phyloP scores from a whole-genome alignment of 2,888 invertebrate species.

The Carcina quercana region DNA sequence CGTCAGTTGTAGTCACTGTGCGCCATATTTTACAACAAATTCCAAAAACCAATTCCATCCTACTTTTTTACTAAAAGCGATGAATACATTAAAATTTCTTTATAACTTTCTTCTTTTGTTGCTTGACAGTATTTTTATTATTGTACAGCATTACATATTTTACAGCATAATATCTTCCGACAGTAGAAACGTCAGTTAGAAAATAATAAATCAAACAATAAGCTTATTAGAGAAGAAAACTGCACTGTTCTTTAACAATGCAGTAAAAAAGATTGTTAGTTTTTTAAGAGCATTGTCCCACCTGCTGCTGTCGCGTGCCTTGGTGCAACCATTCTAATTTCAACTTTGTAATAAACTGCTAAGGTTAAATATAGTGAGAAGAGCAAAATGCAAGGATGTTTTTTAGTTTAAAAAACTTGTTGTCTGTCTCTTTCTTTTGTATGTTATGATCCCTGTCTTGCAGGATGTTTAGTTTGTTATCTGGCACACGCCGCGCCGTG shows the following conservation, averaged over 20 bases:
- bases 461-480: constrained; percentile 69
- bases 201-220: constrained; percentile 23
- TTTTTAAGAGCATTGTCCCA: constrained; percentile 63
- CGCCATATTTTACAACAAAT: no score
- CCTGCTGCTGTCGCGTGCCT: constrained; percentile 71
- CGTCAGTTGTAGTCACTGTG: no score
- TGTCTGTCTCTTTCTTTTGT: constrained; percentile 43
- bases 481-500: constrained; percentile 57
- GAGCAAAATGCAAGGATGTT: constrained; percentile 29
- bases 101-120: no score
- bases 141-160: no score
- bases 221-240: constrained; percentile 34
- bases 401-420: constrained; percentile 55
- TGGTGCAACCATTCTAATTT: constrained; percentile 11
- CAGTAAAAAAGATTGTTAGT: constrained; percentile 55
- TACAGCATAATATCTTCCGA: no score
- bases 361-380: constrained; percentile 19
- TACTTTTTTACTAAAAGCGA: no score
- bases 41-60: no score
- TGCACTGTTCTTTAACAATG: constrained; percentile 48
- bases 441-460: constrained; percentile 50
- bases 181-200: no score
- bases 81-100: no score
- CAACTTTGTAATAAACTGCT: constrained; percentile 17
- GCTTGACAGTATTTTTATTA: no score